Evolutionary conservation across 2,888 invertebrate genomes (phyloP), one percentile per base, ranked within the genome.

Genomic region (Lasius fuliginosus): DNA sequence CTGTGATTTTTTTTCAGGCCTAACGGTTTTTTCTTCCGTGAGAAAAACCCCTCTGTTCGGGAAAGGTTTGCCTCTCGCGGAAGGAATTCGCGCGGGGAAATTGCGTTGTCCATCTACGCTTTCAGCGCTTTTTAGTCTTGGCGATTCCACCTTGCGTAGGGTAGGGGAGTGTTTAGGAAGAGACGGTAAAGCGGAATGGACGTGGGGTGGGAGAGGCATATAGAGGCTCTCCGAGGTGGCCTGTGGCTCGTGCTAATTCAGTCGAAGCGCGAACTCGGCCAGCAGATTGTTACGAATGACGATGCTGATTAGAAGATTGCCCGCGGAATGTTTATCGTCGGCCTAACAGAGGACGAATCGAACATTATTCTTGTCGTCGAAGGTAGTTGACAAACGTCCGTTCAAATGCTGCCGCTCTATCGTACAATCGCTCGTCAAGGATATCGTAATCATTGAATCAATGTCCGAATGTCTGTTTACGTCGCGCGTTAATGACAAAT

Each of bases 221-320:
- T 8, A 53, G n/a, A 53, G 88, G 88, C 87, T 83, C 77, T 84
- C 85, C 79, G 88, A 89, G 85, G 92, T 91, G 86, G 88, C 89
- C 89, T 85, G 89, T 88, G 91, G 92, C 92, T 92, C 90, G 93
- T 92, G 93, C 92, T 93, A 93, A 93, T 93, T 93, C 93, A 93
- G 93, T 93, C 93, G 90, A 88, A 89, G 86, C 88, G 90, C 89
- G 91, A 88, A 91, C 91, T 88, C 88, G 89, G 88, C 85, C 91
- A 79, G 86, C 87, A 85, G 86, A 89, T 90, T 87, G 88, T 87
- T 86, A 86, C 86, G 81, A 87, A 76, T 88, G 83, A 69, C 85
- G 85, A 83, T 84, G 40, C 53, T 76, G 84, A 86, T 88, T 85
- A 76, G 84, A 49, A 82, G 18, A 53, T 53, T 73, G 30, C 76